These are phyloP conservation scores for Lasioglossum villosulum DNA, from an alignment of 2,888 invertebrate species.

Conservation along the genomic window DNA sequence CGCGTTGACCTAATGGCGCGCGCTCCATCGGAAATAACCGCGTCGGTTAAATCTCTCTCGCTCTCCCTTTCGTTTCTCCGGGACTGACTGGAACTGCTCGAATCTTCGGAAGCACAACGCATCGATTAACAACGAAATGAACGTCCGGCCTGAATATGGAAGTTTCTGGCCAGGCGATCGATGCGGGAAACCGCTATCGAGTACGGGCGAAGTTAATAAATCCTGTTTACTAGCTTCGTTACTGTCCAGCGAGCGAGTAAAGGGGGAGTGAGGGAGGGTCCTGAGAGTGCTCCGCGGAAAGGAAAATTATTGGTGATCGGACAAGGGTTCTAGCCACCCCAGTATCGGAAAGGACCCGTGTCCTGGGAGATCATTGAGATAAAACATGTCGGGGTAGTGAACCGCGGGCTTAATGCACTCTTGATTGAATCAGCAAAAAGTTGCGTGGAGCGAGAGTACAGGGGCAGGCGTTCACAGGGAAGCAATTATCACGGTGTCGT, in stretches of 20 bases:
- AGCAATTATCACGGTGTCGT: conserved; percentile 33
- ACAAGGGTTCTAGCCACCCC: conserved; percentile 25
- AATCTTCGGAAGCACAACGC: conserved; percentile 5
- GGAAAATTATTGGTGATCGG: conserved; percentile 40
- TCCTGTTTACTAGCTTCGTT: conserved; percentile 38
- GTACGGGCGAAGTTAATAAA: conserved; percentile 43
- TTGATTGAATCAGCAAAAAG: conserved; percentile 45
- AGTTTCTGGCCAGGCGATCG: conserved; percentile 23
- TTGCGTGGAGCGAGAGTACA: background rate
- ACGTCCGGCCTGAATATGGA: conserved; percentile 21
- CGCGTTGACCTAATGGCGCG: conserved; percentile 53
- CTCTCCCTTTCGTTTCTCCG: conserved; percentile 5
- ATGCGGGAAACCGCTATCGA: conserved; percentile 21
- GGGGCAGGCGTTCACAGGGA: background rate
- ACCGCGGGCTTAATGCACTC: conserved; percentile 34
- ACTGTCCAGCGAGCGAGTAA: background rate
- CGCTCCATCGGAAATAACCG: conserved; percentile 23
- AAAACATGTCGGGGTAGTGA: conserved; percentile 41
- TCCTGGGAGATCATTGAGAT: conserved; percentile 55
- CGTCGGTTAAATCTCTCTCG: conserved; percentile 37
- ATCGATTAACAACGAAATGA: conserved; percentile 33
- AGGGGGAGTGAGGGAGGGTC: background rate
- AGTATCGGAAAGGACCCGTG: conserved; percentile 29
- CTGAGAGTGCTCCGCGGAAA: conserved; percentile 30
- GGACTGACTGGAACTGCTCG: background rate